Conservation (phyloP, 2,888 invertebrate species). For the Eupithecia pulchellata region DNA sequence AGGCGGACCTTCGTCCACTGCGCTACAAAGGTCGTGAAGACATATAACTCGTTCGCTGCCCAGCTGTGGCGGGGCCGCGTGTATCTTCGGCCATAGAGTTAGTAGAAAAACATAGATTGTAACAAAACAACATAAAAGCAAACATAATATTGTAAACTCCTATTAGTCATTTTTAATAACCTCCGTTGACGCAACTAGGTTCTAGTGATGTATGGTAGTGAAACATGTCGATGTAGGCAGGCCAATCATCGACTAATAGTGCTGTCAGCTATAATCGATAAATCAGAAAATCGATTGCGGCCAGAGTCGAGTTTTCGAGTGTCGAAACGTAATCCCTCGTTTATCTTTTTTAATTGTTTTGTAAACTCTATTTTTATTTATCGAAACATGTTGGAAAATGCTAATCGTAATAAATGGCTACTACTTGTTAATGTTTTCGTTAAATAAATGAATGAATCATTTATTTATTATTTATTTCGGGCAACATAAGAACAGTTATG, state of each 20-base stretch:
- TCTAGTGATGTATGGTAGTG: slow-evolving; percentile 64
- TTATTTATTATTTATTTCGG: too few species aligned
- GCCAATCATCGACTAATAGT: slow-evolving; percentile 68
- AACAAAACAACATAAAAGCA: neutral
- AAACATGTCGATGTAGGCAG: slow-evolving; percentile 49
- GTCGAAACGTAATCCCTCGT: slow-evolving; percentile 35
- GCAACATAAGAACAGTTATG: too few species aligned
- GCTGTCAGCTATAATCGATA: slow-evolving; percentile 68
- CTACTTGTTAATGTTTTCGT: too few species aligned
- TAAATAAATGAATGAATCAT: too few species aligned
- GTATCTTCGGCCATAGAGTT: too few species aligned
- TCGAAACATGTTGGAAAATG: neutral
- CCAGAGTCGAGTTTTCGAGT: slow-evolving; percentile 41
- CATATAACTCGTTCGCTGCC: too few species aligned
- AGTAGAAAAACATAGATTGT: too few species aligned
- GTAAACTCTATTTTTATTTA: slow-evolving; percentile 21
- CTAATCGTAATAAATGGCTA: too few species aligned
- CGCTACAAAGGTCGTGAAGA: too few species aligned
- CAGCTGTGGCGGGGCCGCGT: too few species aligned
- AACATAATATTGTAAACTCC: slow-evolving; percentile 3
- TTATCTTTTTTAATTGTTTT: slow-evolving; percentile 52
- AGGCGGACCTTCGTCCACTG: too few species aligned
- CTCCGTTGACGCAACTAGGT: slow-evolving; percentile 15
- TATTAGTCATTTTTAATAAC: slow-evolving; percentile 8
- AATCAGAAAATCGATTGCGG: slow-evolving; percentile 54